Evolutionary conservation across 2,888 invertebrate genomes (phyloP), one percentile per base, ranked within the genome.

Genomic region (Sesia bembeciformis): DNA sequence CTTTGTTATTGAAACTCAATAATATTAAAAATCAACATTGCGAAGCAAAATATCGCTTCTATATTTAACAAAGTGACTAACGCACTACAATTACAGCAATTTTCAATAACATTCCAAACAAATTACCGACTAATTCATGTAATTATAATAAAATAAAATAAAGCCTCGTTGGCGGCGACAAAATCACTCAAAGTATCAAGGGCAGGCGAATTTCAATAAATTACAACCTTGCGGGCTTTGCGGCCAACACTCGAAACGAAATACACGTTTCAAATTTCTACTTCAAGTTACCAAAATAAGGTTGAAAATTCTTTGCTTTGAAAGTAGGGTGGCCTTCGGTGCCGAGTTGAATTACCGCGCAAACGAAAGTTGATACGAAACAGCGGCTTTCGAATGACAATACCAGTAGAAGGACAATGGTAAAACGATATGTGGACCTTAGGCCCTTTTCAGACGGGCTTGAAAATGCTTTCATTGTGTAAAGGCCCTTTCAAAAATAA

Each of bases 311-410:
- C 23, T 23, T 23, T 23, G 23, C 23, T 23, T 23, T 23, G 23
- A 23, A 23, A 23, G 23, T 23, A 23, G 23, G 23, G 23, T 23
- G 23, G 23, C 46, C 46, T 46, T 46, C 8, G 46, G 46, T 7
- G 46, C 23, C 23, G 46, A 6, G 46, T 23, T 23, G 46, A 46
- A 46, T 46, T 46, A n/a, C 46, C 46, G 46, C 43, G 43, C 43
- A 43, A 46, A 46, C 49, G 60, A 58, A 62, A 61, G 58, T 53
- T 40, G 57, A 61, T 50, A 57, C 59, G 46, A 53, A 46, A 46
- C 49, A 53, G 54, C 56, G 55, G 56, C 54, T 58, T 56, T 53
- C 56, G 56, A 60, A 58, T 62, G 57, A 60, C 58, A 57, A 54
- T 56, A 50, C 52, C 38, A 52, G 46, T 23, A 46, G 23, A 46